Base-by-base conservation (phyloP, 2,888 invertebrate genomes). In the Calameuta pallipes region DNA sequence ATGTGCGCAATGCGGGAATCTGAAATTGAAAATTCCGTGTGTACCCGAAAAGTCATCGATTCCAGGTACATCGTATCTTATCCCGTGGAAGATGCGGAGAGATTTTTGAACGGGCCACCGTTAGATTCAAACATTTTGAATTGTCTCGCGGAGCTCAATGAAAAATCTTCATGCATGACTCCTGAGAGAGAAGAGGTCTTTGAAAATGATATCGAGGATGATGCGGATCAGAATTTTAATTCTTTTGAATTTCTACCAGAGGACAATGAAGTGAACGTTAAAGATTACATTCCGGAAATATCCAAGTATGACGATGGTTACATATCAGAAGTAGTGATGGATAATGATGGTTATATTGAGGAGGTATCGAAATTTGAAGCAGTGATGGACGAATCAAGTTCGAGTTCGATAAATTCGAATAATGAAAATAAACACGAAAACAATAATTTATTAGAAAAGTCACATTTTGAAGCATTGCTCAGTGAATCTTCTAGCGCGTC, bases 1-100 rank as follows among this genome's bases (percentile, higher is more conserved):
- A 79, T 87, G 0, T 89, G 88, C 34, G 82, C 90, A 11, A 85
- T 91, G 79, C 87, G 84, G 70, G 84, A 82, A 76, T 90, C 91
- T 0, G 83, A 85, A 77, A 82, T 77, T 11, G 86, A 88, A 34
- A 68, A 76, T 3, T 69, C 41, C 30, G 6, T 0, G 6, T 41
- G 41, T 6, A 41, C 41, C 0, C 41, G 41, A 6, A 69, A 36
- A 36, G 70, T 76, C 13, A 68, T 68, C 33, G 80, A 83, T 37
- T 69, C 79, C 11, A 80, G 82, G 12, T 89, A 86, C 80, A 69
- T 85, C 30, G 83, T 85, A 1, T 35, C 34, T 6, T 75, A 77
- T 41, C 71, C 77, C 34, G 41, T 56, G 9, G 74, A 82, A 11
- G 77, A 83, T 68, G 75, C 80, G 31, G 80, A 85, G 69, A 76